Conservation (phyloP, 2,888 invertebrate species). For the Beris morrisii region DNA sequence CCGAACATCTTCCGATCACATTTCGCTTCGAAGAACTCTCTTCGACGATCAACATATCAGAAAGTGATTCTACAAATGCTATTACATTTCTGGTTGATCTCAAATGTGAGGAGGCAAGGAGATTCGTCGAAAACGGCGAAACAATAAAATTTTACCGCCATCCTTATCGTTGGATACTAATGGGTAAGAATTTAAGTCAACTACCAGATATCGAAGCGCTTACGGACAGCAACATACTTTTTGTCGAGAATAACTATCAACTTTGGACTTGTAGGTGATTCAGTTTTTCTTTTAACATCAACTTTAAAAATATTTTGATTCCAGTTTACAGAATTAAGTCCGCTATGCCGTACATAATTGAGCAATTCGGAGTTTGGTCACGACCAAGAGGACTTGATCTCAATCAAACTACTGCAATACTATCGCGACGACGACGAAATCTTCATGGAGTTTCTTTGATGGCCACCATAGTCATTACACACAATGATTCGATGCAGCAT, state of each 20-base stretch:
- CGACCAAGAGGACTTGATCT: conserved; percentile 5
- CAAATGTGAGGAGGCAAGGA: conserved; percentile 15
- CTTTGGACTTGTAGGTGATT: conserved; percentile 24
- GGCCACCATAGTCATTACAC: conserved; percentile 49
- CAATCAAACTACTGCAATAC: conserved; percentile 8
- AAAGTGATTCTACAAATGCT: not conserved
- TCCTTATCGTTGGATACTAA: conserved; percentile 31
- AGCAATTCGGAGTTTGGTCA: conserved; percentile 30
- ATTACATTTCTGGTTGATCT: conserved; percentile 25
- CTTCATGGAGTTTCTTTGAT: conserved; percentile 45
- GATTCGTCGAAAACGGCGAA: conserved; percentile 11
- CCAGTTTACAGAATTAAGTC: conserved; percentile 33
- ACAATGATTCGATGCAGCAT: conserved; percentile 54
- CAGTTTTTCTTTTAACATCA: not conserved
- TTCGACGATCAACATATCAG: not conserved
- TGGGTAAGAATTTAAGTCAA: not conserved
- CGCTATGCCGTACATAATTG: conserved; percentile 9
- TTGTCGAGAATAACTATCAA: conserved; percentile 17
- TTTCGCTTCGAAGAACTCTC: not conserved
- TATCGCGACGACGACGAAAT: conserved; percentile 44
- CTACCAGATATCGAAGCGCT: conserved; percentile 27
- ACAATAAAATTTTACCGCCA: conserved; percentile 8
- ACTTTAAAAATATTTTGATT: not conserved
- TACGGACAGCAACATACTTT: conserved; percentile 31
- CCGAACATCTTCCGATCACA: not conserved